Percentiles rank a stretch among this genome's conserved stretches.
Conservation (phyloP, 2,888 invertebrate species). For the Lottia scabra region DNA sequence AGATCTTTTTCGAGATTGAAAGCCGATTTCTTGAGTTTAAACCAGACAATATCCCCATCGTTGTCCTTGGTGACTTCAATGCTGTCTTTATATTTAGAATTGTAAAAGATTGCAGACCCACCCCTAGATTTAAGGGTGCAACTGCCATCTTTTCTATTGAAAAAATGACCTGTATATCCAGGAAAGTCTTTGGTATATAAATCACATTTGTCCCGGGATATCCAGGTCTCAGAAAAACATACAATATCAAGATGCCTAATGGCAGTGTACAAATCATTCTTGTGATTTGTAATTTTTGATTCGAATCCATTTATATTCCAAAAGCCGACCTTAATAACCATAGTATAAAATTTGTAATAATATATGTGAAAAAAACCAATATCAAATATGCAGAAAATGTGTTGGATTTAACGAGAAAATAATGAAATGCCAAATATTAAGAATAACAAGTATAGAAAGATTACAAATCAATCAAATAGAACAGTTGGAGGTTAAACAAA, state of each 20-base stretch:
- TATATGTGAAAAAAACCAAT: too few species aligned
- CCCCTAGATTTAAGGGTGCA: neutral
- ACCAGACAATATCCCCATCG: conserved; percentile 4
- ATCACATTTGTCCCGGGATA: neutral
- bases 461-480: too few species aligned
- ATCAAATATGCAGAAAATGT: too few species aligned
- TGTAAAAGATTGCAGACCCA: neutral
- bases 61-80: neutral
- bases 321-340: neutral
- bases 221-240: neutral
- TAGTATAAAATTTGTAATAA: too few species aligned
- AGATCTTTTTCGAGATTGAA: conserved; percentile 17
- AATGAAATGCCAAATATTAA: too few species aligned
- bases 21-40: conserved; percentile 16
- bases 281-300: neutral
- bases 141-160: neutral
- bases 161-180: neutral
- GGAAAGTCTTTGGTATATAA: neutral
- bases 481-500: too few species aligned
- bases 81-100: neutral
- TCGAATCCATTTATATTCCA: neutral
- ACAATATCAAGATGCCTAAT: neutral
- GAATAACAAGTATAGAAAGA: too few species aligned
- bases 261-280: neutral
- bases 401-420: too few species aligned